A percentile compares a stretch with the other conserved stretches of the same genome.
These are phyloP conservation scores for Protaetia brevitarsis DNA, from an alignment of 1,140 invertebrate genomes.

Conservation along the genomic window DNA sequence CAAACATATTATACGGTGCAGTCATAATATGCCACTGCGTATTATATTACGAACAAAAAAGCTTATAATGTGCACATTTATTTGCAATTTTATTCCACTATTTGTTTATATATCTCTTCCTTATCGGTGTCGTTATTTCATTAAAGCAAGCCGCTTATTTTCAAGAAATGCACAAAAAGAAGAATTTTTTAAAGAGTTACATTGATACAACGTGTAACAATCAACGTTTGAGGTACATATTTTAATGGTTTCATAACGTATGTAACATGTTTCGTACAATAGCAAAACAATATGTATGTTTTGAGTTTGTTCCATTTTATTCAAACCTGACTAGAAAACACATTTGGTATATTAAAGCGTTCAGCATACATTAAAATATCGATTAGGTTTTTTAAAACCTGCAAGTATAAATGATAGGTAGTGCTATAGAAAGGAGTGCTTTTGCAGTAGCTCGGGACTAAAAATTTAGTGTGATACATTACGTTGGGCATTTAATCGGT, in stretches of 20 bases:
- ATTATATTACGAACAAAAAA: slow-evolving; percentile 3
- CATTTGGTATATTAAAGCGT: not conserved
- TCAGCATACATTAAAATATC: not conserved
- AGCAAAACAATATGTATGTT: not conserved
- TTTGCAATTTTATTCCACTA: not conserved
- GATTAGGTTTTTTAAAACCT: not conserved
- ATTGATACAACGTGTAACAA: not conserved
- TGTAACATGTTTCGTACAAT: not conserved
- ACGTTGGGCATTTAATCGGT: too few species aligned
- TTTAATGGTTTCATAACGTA: not conserved
- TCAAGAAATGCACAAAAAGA: not conserved
- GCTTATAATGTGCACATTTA: not conserved
- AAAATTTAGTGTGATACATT: too few species aligned
- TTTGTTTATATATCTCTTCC: not conserved
- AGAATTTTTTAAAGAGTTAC: not conserved
- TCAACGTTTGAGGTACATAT: not conserved
- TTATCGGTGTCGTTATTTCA: not conserved
- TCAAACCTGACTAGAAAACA: not conserved
- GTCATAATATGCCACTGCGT: not conserved
- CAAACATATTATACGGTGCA: not conserved
- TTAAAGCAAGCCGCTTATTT: not conserved
- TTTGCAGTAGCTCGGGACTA: too few species aligned
- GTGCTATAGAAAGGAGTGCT: too few species aligned
- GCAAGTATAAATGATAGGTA: not conserved
- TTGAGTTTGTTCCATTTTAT: not conserved